These are phyloP conservation scores for Apamea sordens DNA, from an alignment of 2,888 invertebrate species.

Conservation along the genomic window DNA sequence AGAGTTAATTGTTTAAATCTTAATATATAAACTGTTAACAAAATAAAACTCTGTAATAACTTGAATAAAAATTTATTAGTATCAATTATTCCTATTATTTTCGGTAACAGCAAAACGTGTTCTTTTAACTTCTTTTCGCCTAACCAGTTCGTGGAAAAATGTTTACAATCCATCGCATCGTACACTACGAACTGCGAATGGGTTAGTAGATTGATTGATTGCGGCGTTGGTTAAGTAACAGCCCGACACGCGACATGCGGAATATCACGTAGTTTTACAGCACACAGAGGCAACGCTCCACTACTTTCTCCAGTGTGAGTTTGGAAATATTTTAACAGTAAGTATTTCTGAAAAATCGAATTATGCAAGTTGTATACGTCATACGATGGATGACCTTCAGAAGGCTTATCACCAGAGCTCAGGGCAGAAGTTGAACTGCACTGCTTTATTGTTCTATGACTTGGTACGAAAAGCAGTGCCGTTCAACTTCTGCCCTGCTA, in stretches of 20 bases:
- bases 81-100: constrained; percentile 29
- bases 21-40: constrained; percentile 67
- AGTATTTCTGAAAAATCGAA: background rate
- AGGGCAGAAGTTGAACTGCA: too few relatives aligned
- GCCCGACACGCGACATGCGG: background rate
- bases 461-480: too few relatives aligned
- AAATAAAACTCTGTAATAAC: constrained; percentile 61
- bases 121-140: background rate
- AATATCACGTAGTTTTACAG: constrained; percentile 16
- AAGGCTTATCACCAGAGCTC: too few relatives aligned
- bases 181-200: constrained; percentile 26
- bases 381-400: background rate
- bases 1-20: constrained; percentile 67
- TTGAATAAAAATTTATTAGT: constrained; percentile 59
- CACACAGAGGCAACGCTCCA: background rate
- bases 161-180: background rate
- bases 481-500: too few relatives aligned
- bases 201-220: constrained; percentile 36
- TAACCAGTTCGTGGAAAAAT: too few relatives aligned
- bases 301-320: constrained; percentile 20
- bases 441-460: too few relatives aligned
- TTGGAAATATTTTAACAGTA: constrained; percentile 1
- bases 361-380: background rate
- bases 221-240: constrained; percentile 26
- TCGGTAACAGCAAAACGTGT: background rate